phyloP scores from a whole-genome alignment of 2,888 invertebrate species.

The Tetragnatha montana region DNA sequence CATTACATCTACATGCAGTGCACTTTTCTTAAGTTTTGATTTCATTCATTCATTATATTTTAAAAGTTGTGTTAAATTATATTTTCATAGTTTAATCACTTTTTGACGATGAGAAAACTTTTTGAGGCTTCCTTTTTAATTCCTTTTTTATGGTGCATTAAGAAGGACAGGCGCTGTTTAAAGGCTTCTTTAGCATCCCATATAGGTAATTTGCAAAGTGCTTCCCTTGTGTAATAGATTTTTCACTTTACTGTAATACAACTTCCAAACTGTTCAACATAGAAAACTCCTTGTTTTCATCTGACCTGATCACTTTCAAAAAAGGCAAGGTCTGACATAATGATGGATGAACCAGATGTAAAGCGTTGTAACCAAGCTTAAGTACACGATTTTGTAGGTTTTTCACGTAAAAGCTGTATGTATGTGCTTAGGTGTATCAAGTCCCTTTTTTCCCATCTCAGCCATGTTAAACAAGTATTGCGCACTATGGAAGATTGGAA shows the following conservation, averaged over 20 bases:
- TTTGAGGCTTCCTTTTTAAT: too few species aligned
- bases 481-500: background rate
- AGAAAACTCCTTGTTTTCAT: background rate
- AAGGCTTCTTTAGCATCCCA: background rate
- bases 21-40: too few species aligned
- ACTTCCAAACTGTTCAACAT: background rate
- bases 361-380: background rate
- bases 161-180: too few species aligned
- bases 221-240: background rate
- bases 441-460: too few species aligned
- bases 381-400: background rate
- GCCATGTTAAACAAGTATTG: too few species aligned
- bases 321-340: background rate
- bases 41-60: too few species aligned
- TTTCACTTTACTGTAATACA: background rate
- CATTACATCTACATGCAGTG: too few species aligned
- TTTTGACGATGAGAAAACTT: too few species aligned
- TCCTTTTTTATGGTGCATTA: too few species aligned
- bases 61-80: too few species aligned
- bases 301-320: background rate
- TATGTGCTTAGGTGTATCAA: too few species aligned
- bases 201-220: background rate
- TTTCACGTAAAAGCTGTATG: background rate
- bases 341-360: background rate
- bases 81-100: too few species aligned